Percentiles rank a stretch among this genome's conserved stretches.
phyloP scores from a whole-genome alignment of 2,113 vertebrate species.

The Promerops cafer region DNA sequence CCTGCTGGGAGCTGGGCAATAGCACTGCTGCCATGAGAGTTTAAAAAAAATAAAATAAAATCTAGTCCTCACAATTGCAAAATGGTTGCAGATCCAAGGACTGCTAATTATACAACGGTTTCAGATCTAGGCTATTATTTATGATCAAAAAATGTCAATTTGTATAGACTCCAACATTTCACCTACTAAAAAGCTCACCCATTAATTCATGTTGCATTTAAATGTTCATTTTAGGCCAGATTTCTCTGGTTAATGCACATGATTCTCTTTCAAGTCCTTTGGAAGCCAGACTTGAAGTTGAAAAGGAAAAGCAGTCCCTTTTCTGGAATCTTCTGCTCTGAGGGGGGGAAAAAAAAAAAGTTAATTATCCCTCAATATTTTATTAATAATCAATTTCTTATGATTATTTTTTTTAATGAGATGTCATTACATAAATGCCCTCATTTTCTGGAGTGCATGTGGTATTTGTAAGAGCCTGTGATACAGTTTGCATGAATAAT shows the following conservation, averaged over 20 bases:
- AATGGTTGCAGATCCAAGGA: not conserved
- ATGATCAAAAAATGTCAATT: constrained; percentile 42
- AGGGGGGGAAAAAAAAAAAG: not conserved
- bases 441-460: constrained; percentile 40
- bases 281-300: not conserved
- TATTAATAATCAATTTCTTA: constrained; percentile 62
- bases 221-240: constrained; percentile 21
- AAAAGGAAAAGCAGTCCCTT: not conserved
- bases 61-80: not conserved
- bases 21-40: accelerated
- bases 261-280: constrained; percentile 28
- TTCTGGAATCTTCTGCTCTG: constrained; percentile 19
- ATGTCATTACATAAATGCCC: constrained; percentile 29
- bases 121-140: constrained; percentile 31
- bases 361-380: constrained; percentile 52
- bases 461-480: not conserved
- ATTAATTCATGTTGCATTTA: constrained; percentile 44
- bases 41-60: not conserved
- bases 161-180: constrained; percentile 25
- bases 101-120: constrained; percentile 10
- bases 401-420: constrained; percentile 47
- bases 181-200: constrained; percentile 26
- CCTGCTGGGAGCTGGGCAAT: not conserved
- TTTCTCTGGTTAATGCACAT: constrained; percentile 18
- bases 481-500: constrained; percentile 49